Evolutionary conservation across 2,888 invertebrate species (phyloP).

Genomic region (Nymphalis c-album): DNA sequence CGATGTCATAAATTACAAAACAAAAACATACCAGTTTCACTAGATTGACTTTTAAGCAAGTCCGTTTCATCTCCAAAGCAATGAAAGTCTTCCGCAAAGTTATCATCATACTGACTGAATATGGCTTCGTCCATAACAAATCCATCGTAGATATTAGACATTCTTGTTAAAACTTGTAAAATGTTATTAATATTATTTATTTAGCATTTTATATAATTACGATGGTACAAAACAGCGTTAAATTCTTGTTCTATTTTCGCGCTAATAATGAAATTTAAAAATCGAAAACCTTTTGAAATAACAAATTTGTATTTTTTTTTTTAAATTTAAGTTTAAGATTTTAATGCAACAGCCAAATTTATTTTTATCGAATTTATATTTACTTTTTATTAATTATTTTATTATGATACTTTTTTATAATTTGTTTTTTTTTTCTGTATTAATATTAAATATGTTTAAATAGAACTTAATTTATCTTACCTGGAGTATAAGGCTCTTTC

Average conservation of each 20-base stretch:
- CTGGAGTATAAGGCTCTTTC: constrained; percentile 67
- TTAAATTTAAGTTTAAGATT: neutral
- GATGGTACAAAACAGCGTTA: neutral
- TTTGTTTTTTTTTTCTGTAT: neutral
- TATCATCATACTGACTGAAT: constrained; percentile 55
- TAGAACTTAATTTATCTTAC: constrained; percentile 48
- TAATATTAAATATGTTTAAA: constrained; percentile 4
- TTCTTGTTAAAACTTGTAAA: constrained; percentile 14
- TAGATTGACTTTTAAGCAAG: neutral
- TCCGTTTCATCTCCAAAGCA: constrained; percentile 8
- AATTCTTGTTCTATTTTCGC: constrained; percentile 1
- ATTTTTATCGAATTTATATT: neutral
- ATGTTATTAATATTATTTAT: neutral
- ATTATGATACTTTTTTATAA: neutral
- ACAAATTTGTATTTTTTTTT: neutral
- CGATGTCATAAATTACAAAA: neutral
- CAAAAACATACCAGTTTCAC: constrained; percentile 18
- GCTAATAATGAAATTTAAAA: neutral
- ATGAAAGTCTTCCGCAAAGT: constrained; percentile 42
- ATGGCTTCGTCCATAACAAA: constrained; percentile 47
- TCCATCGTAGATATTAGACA: constrained; percentile 28
- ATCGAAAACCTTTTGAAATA: neutral
- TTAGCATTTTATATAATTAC: neutral
- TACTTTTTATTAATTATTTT: neutral
- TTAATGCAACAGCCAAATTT: neutral